Percentiles rank a stretch among this genome's conserved stretches.
Conservation (phyloP, 2,888 invertebrate genomes). For the Calliopum simillimum region DNA sequence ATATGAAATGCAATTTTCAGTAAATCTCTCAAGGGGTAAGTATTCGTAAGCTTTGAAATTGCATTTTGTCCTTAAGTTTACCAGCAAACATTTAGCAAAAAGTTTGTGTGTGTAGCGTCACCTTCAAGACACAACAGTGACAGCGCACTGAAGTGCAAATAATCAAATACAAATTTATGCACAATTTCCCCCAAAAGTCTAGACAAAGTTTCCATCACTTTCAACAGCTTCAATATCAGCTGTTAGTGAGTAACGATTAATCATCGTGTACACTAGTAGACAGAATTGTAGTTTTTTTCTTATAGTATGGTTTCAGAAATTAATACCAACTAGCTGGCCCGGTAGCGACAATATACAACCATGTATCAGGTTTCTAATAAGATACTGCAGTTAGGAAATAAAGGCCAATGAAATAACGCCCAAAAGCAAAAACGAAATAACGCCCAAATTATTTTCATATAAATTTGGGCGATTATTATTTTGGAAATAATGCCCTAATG, state of each 20-base stretch:
- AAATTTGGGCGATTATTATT: no score
- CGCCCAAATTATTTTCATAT: no score
- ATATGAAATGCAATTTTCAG: constrained; percentile 73
- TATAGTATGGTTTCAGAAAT: no score
- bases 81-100: no score
- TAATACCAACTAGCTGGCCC: no score
- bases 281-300: no score
- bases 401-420: no score
- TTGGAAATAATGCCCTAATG: no score
- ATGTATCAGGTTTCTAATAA: no score
- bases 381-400: no score
- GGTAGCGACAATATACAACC: no score
- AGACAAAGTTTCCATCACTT: not conserved
- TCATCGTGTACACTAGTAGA: not conserved
- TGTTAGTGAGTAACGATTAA: not conserved
- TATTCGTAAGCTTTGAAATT: not conserved
- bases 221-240: not conserved
- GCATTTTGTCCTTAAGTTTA: not conserved
- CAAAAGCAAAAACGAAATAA: no score
- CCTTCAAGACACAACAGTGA: not conserved
- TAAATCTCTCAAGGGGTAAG: constrained; percentile 71
- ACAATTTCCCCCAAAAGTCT: not conserved
- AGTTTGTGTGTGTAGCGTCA: not conserved
- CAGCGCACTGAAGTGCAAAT: not conserved
- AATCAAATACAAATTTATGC: constrained; percentile 21